A percentile compares a stretch with the other conserved stretches of the same genome.
These are phyloP conservation scores for Bryconaethiops microstoma DNA, from an alignment of 2,797 vertebrate genomes.

Conservation along the genomic window DNA sequence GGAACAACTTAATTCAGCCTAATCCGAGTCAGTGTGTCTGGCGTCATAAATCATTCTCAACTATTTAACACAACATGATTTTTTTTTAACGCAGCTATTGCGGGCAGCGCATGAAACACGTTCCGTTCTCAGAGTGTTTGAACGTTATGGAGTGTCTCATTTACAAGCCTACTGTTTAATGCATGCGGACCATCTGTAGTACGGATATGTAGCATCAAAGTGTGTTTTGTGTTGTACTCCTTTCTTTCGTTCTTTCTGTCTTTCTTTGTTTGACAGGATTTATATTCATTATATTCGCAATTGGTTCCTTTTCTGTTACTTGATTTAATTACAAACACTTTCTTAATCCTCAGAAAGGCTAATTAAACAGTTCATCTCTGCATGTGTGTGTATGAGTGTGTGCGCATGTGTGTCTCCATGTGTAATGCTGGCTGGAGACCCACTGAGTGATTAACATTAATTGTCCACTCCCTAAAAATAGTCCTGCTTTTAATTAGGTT, in stretches of 20 bases:
- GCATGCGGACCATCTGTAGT: background rate
- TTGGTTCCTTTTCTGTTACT: background rate
- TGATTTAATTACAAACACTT: constrained; percentile 2
- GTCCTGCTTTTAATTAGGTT: constrained; percentile 6
- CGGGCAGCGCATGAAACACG: background rate
- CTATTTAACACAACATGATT: background rate
- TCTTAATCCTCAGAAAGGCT: constrained; percentile 31
- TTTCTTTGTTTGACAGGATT: too few relatives aligned
- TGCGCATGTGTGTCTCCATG: background rate
- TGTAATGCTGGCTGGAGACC: constrained; percentile 35
- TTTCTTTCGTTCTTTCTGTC: background rate
- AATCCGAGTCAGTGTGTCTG: constrained; percentile 11
- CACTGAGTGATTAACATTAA: constrained; percentile 19
- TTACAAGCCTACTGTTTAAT: background rate
- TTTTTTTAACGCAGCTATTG: background rate
- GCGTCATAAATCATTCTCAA: constrained; percentile 8
- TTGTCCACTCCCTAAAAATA: constrained; percentile 17
- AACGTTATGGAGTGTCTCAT: background rate
- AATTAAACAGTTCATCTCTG: constrained; percentile 11
- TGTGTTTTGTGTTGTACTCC: background rate
- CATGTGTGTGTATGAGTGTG: background rate
- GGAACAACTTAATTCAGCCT: constrained; percentile 33
- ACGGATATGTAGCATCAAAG: background rate
- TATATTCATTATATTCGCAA: background rate
- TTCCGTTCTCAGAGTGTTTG: background rate